phyloP scores from a whole-genome alignment of 2,888 invertebrate genomes.

The Acrocera orbiculus region DNA sequence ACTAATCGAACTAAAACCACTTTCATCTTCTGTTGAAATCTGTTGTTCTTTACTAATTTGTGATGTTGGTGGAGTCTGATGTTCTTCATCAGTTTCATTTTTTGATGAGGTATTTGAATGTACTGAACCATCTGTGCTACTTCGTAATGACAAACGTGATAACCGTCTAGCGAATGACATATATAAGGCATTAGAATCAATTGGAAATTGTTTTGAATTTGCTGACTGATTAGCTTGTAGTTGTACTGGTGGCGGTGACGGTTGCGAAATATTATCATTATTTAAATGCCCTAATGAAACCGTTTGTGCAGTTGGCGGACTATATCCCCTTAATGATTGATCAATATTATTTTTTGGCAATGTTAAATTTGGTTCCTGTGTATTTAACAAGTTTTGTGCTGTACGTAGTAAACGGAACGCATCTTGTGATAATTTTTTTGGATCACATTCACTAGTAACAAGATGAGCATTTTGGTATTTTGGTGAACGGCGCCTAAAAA shows the following conservation, averaged over 20 bases:
- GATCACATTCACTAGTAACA: conserved; percentile 33
- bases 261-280: too few relatives aligned
- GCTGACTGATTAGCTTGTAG: too few relatives aligned
- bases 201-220: conserved; percentile 5
- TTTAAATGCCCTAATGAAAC: too few relatives aligned
- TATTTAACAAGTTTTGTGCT: conserved; percentile 43
- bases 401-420: conserved; percentile 46
- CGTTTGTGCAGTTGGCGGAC: conserved; percentile 16
- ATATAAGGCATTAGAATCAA: conserved; percentile 9
- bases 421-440: conserved; percentile 47
- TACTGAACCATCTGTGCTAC: conserved; percentile 30
- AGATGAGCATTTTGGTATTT: conserved; percentile 8
- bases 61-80: conserved; percentile 1
- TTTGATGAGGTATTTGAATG: conserved; percentile 24
- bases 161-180: conserved; percentile 24
- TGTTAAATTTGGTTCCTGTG: conserved; percentile 42
- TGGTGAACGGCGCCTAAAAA: conserved; percentile 12
- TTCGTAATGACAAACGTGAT: conserved; percentile 28
- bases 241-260: conserved; percentile 5
- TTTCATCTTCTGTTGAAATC: conserved; percentile 57
- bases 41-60: conserved; percentile 2
- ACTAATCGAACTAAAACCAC: conserved; percentile 71
- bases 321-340: conserved; percentile 9
- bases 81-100: conserved; percentile 8
- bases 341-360: conserved; percentile 11